phyloP scores from a whole-genome alignment of 2,797 vertebrate genomes.

The Danio albolineatus region DNA sequence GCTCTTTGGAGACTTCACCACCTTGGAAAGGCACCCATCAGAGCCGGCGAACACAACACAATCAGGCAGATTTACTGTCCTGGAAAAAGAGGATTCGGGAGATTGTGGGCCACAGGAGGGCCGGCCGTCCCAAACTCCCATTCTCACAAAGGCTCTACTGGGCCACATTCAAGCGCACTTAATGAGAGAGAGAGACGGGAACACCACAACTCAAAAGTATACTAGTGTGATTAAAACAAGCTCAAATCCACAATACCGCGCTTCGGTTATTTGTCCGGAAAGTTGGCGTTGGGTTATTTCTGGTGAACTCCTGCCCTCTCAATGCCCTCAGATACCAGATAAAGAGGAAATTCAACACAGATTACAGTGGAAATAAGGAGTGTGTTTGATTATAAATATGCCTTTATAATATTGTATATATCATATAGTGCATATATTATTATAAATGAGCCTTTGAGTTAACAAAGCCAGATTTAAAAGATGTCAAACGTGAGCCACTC shows the following conservation, averaged over 20 bases:
- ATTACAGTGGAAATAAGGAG: too few relatives aligned
- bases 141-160: constrained; percentile 80
- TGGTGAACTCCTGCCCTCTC: not conserved
- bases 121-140: constrained; percentile 77
- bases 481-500: too few relatives aligned
- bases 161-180: constrained; percentile 78
- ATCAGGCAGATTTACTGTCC: constrained; percentile 87
- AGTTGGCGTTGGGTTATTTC: not conserved
- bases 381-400: too few relatives aligned
- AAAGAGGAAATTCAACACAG: too few relatives aligned
- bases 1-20: constrained; percentile 88
- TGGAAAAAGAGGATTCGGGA: constrained; percentile 71
- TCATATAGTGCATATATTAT: too few relatives aligned
- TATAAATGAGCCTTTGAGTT: too few relatives aligned
- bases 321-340: constrained; percentile 2
- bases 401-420: too few relatives aligned
- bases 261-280: not conserved
- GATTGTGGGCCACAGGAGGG: constrained; percentile 72
- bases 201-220: constrained; percentile 29
- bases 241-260: not conserved
- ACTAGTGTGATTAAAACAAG: constrained; percentile 10
- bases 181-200: constrained; percentile 62
- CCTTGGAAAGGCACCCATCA: constrained; percentile 78
- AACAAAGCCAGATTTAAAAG: too few relatives aligned
- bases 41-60: constrained; percentile 76